phyloP scores from a whole-genome alignment of 2,888 invertebrate genomes.

The Herminia tarsipennalis region DNA sequence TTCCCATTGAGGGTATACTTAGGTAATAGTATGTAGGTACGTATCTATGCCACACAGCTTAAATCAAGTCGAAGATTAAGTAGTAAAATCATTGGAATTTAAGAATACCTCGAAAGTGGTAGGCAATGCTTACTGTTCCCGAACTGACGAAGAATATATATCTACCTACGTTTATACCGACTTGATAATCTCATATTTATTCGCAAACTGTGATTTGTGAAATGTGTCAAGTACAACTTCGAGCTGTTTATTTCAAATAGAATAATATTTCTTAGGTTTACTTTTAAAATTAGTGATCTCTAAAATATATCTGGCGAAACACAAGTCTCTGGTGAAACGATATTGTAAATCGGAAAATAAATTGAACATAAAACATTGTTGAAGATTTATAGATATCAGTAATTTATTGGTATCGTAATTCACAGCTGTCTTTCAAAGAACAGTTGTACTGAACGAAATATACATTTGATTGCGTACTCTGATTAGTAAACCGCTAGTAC shows the following conservation, averaged over 20 bases:
- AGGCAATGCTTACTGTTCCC: too few relatives aligned
- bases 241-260: not conserved
- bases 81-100: too few relatives aligned
- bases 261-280: conserved; percentile 5
- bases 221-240: not conserved
- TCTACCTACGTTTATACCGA: conserved; percentile 39
- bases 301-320: conserved; percentile 13
- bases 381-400: conserved; percentile 16
- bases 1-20: too few relatives aligned
- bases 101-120: too few relatives aligned
- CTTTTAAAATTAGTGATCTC: conserved; percentile 10
- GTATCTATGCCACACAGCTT: too few relatives aligned
- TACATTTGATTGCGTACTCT: conserved; percentile 8
- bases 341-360: conserved; percentile 22
- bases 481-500: conserved; percentile 12
- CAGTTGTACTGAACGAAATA: conserved; percentile 8
- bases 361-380: conserved; percentile 12
- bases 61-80: too few relatives aligned
- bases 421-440: conserved; percentile 7
- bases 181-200: conserved; percentile 2
- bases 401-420: conserved; percentile 17
- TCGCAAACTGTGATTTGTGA: not conserved
- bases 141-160: conserved; percentile 13
- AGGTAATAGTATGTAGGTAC: too few relatives aligned
- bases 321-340: conserved; percentile 9